phyloP scores from a whole-genome alignment of 2,888 invertebrate species.

The Melikaiella ostensackeni region DNA sequence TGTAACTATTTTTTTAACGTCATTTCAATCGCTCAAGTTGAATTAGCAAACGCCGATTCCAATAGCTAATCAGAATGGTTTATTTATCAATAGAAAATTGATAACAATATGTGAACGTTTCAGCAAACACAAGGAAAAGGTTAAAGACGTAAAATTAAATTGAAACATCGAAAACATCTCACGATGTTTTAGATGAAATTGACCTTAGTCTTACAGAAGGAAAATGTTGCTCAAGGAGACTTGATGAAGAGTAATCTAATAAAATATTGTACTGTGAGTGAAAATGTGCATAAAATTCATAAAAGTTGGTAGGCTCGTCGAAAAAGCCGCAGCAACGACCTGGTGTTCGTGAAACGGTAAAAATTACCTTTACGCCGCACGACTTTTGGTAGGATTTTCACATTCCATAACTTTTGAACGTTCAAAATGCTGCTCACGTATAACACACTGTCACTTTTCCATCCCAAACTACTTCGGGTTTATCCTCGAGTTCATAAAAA shows the following conservation, averaged over 20 bases:
- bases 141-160: no score
- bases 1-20: no score
- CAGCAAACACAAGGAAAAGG: neutral
- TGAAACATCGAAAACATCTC: no score
- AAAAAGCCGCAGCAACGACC: neutral
- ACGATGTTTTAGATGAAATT: no score
- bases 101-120: neutral
- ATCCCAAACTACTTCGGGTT: neutral
- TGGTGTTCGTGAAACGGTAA: neutral
- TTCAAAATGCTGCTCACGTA: neutral
- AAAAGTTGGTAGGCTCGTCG: neutral
- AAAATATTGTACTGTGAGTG: neutral
- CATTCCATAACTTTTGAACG: neutral
- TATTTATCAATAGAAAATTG: neutral
- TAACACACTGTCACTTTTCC: neutral
- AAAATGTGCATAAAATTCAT: neutral
- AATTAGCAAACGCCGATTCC: no score
- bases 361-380: slow-evolving; percentile 2
- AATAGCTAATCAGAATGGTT: neutral
- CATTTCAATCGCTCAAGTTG: no score
- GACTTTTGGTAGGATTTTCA: neutral
- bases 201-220: no score
- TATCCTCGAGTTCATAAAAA: neutral
- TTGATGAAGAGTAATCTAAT: neutral
- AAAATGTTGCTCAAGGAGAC: neutral